Evolutionary conservation across 2,888 invertebrate species (phyloP).

Genomic region (Sinodicranocentrus sp.): DNA sequence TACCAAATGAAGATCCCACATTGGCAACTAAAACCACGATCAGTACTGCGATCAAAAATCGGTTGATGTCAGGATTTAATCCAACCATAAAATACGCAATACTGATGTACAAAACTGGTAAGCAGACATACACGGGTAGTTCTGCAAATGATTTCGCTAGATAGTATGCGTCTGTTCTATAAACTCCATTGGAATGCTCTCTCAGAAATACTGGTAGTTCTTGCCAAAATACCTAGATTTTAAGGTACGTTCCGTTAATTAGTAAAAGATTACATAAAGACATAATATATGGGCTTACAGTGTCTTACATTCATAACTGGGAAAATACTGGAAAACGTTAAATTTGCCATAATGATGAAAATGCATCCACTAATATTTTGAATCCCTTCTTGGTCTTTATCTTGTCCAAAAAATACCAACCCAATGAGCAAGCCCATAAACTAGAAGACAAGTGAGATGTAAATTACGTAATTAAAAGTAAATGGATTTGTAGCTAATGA

Average conservation of each 20-base stretch:
- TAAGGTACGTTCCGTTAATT: too few species aligned
- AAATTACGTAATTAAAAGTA: too few species aligned
- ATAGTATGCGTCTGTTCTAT: slow-evolving; percentile 94
- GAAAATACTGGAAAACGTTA: slow-evolving; percentile 97
- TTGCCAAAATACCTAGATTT: slow-evolving; percentile 88
- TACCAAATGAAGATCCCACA: slow-evolving; percentile 92
- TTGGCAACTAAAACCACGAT: slow-evolving; percentile 91
- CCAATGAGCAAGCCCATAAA: slow-evolving; percentile 89
- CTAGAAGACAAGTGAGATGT: slow-evolving; percentile 80
- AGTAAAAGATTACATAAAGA: neutral
- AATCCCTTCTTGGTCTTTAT: slow-evolving; percentile 90
- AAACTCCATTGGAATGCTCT: slow-evolving; percentile 94
- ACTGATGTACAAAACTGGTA: slow-evolving; percentile 89
- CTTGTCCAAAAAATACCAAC: slow-evolving; percentile 90
- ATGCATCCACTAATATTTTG: slow-evolving; percentile 96
- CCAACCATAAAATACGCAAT: slow-evolving; percentile 95
- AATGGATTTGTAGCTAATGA: neutral
- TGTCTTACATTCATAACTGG: slow-evolving; percentile 92
- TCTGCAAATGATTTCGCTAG: slow-evolving; percentile 94
- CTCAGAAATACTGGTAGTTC: slow-evolving; percentile 93
- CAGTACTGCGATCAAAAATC: slow-evolving; percentile 83
- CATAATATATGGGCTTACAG: neutral
- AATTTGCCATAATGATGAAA: slow-evolving; percentile 92
- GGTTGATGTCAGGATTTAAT: slow-evolving; percentile 83
- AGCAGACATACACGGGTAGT: slow-evolving; percentile 89